A percentile compares a stretch with the other conserved stretches of the same genome.
These are phyloP conservation scores for Ophraella communa DNA, from an alignment of 2,888 invertebrate genomes.

Conservation along the genomic window DNA sequence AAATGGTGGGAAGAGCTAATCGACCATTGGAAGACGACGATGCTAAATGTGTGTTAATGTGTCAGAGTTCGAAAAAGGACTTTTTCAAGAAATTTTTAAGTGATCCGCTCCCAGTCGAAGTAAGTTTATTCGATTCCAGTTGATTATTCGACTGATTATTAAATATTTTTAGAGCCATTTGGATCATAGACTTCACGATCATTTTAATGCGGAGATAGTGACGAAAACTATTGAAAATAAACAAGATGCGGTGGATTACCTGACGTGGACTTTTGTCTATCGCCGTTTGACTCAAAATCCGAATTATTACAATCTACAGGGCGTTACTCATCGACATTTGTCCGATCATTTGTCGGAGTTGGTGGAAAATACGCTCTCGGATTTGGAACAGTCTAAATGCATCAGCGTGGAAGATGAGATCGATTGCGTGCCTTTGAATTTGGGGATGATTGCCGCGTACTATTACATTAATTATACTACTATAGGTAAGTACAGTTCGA, in stretches of 20 bases:
- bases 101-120: constrained; percentile 95
- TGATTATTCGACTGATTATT: no score
- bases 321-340: constrained; percentile 93
- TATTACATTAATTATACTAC: constrained; percentile 99
- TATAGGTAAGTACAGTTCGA: constrained; percentile 80
- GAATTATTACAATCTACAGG: constrained; percentile 98
- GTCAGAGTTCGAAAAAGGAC: constrained; percentile 96
- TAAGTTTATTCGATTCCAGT: constrained; percentile 49
- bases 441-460: constrained; percentile 99
- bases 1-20: constrained; percentile 98
- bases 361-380: constrained; percentile 93
- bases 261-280: constrained; percentile 99
- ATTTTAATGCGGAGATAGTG: constrained; percentile 99
- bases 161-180: constrained; percentile 78
- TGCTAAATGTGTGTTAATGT: constrained; percentile 94
- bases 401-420: constrained; percentile 98
- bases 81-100: constrained; percentile 98
- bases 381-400: constrained; percentile 95
- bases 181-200: constrained; percentile 97
- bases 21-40: constrained; percentile 91
- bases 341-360: constrained; percentile 98
- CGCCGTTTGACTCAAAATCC: constrained; percentile 97
- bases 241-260: constrained; percentile 98
- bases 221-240: constrained; percentile 99
- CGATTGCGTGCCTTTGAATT: constrained; percentile 94